Conservation (phyloP, 2,797 vertebrate species). For the Pantherophis vulpinus region DNA sequence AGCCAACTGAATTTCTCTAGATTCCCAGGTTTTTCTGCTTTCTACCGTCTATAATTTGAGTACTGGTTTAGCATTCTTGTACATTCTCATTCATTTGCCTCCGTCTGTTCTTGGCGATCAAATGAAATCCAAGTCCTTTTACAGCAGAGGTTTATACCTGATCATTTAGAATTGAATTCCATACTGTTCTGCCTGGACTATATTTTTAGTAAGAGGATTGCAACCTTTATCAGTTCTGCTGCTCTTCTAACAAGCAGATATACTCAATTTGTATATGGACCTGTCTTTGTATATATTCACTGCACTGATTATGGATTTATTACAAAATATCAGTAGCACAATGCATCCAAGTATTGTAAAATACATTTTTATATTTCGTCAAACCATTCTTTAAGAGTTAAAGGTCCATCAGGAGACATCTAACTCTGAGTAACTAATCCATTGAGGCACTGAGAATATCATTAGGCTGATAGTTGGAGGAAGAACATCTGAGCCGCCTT, state of each 20-base stretch:
- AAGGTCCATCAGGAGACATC: neutral
- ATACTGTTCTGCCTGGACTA: neutral
- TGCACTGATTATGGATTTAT: neutral
- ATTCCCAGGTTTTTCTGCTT: neutral
- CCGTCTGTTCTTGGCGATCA: neutral
- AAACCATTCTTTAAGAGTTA: neutral
- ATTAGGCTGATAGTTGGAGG: neutral
- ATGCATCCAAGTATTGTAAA: neutral
- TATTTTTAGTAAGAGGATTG: neutral
- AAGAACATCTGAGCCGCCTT: neutral
- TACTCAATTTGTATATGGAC: neutral
- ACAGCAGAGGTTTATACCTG: neutral
- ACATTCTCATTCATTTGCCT: neutral
- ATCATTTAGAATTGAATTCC: neutral
- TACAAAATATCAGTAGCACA: neutral
- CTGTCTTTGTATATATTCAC: neutral
- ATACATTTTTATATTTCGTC: neutral
- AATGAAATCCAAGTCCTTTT: neutral
- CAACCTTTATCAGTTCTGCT: neutral
- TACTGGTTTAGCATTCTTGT: neutral
- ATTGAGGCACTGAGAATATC: neutral
- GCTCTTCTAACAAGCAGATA: neutral
- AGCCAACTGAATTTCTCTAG: neutral
- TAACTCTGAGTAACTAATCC: neutral
- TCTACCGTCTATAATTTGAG: neutral